phyloP scores from a whole-genome alignment of 64 coral and sea anemone genomes.

The Actinia equina region DNA sequence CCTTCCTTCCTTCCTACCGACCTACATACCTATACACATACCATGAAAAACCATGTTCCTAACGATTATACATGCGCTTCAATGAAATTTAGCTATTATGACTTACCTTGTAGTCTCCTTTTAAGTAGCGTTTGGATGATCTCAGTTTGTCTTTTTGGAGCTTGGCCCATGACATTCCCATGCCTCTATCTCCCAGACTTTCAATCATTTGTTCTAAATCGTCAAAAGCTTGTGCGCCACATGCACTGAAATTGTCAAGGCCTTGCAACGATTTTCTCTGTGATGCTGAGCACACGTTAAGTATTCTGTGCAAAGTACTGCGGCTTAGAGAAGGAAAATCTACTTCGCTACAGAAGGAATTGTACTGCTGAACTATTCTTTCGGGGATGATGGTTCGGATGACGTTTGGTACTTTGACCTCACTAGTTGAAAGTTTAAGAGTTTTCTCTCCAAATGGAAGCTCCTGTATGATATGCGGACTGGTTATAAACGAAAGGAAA shows the following conservation, averaged over 20 bases:
- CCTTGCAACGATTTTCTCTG: slow-evolving; percentile 44
- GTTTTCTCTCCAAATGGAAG: background rate
- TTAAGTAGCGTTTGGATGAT: slow-evolving; percentile 4
- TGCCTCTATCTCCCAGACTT: slow-evolving; percentile 17
- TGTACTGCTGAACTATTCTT: slow-evolving; percentile 56
- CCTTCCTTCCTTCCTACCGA: too few relatives aligned
- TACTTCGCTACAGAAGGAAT: background rate
- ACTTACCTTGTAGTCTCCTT: slow-evolving; percentile 13
- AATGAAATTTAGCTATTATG: background rate
- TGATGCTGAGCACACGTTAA: slow-evolving; percentile 48
- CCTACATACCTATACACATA: too few relatives aligned
- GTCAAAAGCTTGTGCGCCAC: slow-evolving; percentile 34
- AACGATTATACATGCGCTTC: too few relatives aligned
- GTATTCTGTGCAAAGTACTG: slow-evolving; percentile 29
- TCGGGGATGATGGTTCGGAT: slow-evolving; percentile 62
- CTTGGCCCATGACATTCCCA: slow-evolving; percentile 14
- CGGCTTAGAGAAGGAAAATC: slow-evolving; percentile 30
- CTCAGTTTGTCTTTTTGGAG: background rate
- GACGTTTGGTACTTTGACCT: slow-evolving; percentile 54
- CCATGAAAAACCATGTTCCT: too few relatives aligned
- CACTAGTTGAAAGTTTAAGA: background rate
- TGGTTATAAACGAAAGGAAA: slow-evolving; percentile 35
- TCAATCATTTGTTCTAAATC: slow-evolving; percentile 19
- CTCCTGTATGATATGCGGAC: slow-evolving; percentile 34
- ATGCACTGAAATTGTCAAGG: slow-evolving; percentile 64